Conservation (phyloP, 30 jellyfish, hydroid and myxozoan genomes). For the Rhopilema esculentum region DNA sequence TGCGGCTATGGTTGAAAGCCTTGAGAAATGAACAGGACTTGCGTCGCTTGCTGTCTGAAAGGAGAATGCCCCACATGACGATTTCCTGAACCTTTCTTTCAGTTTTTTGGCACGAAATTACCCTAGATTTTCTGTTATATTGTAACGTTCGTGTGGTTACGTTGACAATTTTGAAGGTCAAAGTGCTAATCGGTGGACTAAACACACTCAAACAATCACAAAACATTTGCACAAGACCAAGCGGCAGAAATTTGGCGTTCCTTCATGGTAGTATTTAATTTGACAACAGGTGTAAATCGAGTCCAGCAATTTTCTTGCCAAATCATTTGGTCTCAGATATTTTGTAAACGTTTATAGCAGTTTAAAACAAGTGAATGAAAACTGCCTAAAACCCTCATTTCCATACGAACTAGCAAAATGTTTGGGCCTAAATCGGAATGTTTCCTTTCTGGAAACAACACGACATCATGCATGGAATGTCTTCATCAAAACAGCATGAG, state of each 20-base stretch:
- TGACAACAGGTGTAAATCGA: slow-evolving; percentile 35
- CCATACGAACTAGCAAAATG: neutral
- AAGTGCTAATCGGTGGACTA: neutral
- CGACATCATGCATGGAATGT: neutral
- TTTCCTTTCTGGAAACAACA: neutral
- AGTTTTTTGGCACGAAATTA: neutral
- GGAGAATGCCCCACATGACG: neutral
- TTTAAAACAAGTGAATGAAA: neutral
- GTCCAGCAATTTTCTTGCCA: neutral
- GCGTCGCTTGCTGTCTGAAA: neutral
- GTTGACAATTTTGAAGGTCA: neutral
- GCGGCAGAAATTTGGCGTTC: slow-evolving; percentile 37
- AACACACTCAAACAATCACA: neutral
- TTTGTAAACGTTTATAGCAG: neutral
- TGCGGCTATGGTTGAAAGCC: neutral
- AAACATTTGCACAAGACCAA: slow-evolving; percentile 10
- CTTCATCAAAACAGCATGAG: neutral
- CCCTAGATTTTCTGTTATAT: neutral
- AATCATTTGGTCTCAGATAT: neutral
- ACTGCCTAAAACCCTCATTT: too few species aligned
- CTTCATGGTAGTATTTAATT: slow-evolving; percentile 51
- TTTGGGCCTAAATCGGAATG: neutral
- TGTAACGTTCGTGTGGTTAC: neutral
- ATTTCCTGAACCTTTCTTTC: neutral
- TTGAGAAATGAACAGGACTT: neutral